A percentile compares a stretch with the other conserved stretches of the same genome.
phyloP scores from a whole-genome alignment of 2,113 vertebrate species.

The Serilophus lunatus region DNA sequence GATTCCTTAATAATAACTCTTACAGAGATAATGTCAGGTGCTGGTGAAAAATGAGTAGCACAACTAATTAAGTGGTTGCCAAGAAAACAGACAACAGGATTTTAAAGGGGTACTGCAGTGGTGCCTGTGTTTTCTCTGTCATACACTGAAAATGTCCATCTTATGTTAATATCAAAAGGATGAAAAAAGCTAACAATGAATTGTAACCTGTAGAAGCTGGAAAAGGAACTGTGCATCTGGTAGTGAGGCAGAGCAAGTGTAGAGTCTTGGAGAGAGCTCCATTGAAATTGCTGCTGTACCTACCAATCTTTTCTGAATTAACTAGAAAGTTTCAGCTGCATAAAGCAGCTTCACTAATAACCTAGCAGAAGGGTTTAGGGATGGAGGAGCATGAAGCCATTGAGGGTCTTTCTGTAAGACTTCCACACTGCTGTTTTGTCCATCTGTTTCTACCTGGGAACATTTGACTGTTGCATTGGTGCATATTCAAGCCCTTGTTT shows the following conservation, averaged over 20 bases:
- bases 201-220: neutral
- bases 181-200: neutral
- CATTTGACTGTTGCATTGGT: neutral
- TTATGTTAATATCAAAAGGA: neutral
- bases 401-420: neutral
- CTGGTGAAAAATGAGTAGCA: conserved; percentile 6
- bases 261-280: neutral
- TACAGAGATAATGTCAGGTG: neutral
- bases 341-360: neutral
- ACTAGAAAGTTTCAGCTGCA: neutral
- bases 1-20: neutral
- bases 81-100: conserved; percentile 34
- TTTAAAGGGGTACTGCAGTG: conserved; percentile 6
- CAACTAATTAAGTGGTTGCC: conserved; percentile 56
- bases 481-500: neutral
- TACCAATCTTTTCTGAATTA: neutral
- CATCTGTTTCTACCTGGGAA: neutral
- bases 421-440: neutral
- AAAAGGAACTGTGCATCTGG: neutral
- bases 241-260: neutral
- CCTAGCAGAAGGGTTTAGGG: neutral
- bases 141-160: neutral
- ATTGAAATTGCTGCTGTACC: neutral
- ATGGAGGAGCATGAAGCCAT: neutral
- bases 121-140: conserved; percentile 17